phyloP scores from a whole-genome alignment of 1,140 invertebrate genomes.

The Diabrotica virgifera region DNA sequence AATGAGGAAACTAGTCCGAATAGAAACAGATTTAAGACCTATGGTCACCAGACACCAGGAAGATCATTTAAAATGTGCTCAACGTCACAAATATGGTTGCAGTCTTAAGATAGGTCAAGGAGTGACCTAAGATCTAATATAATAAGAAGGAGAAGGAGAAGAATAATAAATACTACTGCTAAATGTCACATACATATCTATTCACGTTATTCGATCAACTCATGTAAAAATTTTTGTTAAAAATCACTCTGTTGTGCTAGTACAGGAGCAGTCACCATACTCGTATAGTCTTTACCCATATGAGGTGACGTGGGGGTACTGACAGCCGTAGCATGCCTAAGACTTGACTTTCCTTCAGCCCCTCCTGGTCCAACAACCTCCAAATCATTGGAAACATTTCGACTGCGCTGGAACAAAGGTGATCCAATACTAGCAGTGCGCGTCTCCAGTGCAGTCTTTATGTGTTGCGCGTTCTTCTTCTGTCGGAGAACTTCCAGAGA shows the following conservation, averaged over 20 bases:
- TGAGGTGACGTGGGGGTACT: conserved; percentile 52
- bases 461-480: conserved; percentile 33
- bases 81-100: too few species aligned
- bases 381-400: conserved; percentile 53
- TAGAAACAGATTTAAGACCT: too few species aligned
- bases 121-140: too few species aligned
- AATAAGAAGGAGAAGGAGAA: too few species aligned
- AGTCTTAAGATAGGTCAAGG: too few species aligned
- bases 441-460: conserved; percentile 47
- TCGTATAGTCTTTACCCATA: conserved; percentile 30
- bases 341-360: conserved; percentile 17
- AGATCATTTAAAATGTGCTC: too few species aligned
- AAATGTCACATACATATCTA: too few species aligned
- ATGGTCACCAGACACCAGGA: too few species aligned
- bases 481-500: conserved; percentile 56
- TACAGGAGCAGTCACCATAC: background rate
- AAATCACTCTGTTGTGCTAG: background rate
- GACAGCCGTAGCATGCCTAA: conserved; percentile 34
- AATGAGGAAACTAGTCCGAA: too few species aligned
- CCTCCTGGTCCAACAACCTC: conserved; percentile 48
- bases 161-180: too few species aligned
- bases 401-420: conserved; percentile 56
- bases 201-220: too few species aligned
- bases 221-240: too few species aligned
- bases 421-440: conserved; percentile 58